A percentile compares a stretch with the other conserved stretches of the same genome.
Conservation (phyloP, 2,888 invertebrate genomes). For the Stenotaenia linearis region DNA sequence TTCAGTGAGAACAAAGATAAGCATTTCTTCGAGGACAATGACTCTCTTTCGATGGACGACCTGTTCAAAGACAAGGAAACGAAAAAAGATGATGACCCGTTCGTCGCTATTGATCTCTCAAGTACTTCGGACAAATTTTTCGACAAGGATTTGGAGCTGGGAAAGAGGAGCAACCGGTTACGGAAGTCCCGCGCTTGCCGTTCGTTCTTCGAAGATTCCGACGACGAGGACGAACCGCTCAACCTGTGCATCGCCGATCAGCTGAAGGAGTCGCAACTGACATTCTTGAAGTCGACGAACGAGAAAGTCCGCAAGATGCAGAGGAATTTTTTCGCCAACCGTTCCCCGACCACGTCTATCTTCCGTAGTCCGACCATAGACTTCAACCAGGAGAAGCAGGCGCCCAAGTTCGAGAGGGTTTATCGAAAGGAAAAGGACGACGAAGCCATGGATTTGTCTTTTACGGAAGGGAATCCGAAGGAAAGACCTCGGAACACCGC, state of each 20-base stretch:
- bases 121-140: neutral
- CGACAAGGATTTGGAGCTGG: neutral
- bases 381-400: neutral
- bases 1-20: neutral
- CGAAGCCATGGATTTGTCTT: slow-evolving; percentile 29
- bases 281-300: neutral
- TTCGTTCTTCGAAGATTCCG: slow-evolving; percentile 26
- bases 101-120: slow-evolving; percentile 24
- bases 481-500: neutral
- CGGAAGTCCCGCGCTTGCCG: slow-evolving; percentile 22
- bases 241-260: slow-evolving; percentile 73
- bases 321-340: slow-evolving; percentile 12
- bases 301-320: neutral
- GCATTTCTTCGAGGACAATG: neutral
- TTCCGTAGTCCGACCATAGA: slow-evolving; percentile 21
- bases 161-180: neutral
- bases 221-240: slow-evolving; percentile 58
- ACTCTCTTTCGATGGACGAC: slow-evolving; percentile 6
- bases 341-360: slow-evolving; percentile 6
- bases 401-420: neutral
- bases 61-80: neutral
- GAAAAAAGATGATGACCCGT: neutral
- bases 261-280: neutral
- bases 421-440: neutral
- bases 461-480: neutral